Evolutionary conservation across 2,113 vertebrate genomes (phyloP).

Genomic region (Cyprinodon brontotheroides): DNA sequence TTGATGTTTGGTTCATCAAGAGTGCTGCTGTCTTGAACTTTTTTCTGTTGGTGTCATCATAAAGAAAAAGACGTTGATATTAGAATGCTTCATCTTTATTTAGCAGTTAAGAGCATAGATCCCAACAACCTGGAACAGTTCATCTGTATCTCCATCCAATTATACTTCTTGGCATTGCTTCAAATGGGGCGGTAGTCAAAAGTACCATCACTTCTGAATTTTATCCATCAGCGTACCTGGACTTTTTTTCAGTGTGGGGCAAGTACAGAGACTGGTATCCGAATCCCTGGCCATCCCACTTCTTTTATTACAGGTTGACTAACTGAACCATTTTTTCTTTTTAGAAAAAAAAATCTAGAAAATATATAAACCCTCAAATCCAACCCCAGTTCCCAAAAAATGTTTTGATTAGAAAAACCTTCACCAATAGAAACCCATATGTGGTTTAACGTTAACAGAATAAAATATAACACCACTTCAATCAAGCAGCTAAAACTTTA

Average conservation of each 20-base stretch:
- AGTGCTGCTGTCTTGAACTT: too few relatives aligned
- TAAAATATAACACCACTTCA: not conserved
- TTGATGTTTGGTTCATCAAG: too few relatives aligned
- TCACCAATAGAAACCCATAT: not conserved
- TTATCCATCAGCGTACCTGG: too few relatives aligned
- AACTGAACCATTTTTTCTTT: not conserved
- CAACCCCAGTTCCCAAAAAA: not conserved
- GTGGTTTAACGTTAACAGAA: not conserved
- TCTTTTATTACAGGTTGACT: not conserved
- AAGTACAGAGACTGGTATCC: too few relatives aligned
- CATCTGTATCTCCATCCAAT: too few relatives aligned
- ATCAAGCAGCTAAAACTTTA: not conserved
- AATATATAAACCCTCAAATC: not conserved
- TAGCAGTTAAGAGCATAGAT: not conserved
- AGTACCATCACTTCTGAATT: too few relatives aligned
- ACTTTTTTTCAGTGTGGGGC: too few relatives aligned
- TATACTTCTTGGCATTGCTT: too few relatives aligned
- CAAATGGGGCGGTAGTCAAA: too few relatives aligned
- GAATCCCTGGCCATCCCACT: too few relatives aligned
- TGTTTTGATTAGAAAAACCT: not conserved
- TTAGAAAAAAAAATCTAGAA: not conserved
- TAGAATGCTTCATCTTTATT: not conserved
- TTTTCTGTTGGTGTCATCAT: too few relatives aligned
- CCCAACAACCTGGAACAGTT: not conserved
- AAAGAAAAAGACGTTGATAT: not conserved